Evolutionary conservation across 1,140 invertebrate species (phyloP).

Genomic region (Drosophila seguyi): DNA sequence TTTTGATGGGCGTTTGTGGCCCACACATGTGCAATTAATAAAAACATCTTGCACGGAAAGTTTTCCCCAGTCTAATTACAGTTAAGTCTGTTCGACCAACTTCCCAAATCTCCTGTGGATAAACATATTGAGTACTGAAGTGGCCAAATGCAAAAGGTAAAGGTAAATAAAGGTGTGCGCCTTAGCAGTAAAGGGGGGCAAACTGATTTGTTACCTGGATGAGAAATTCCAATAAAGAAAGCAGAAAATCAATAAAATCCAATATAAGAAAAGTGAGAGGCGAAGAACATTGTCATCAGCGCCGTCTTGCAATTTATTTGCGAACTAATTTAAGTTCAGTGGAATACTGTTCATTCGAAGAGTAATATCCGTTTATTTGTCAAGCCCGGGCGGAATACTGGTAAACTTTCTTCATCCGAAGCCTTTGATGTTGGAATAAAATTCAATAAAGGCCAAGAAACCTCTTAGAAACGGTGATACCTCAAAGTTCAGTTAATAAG

Average conservation of each 20-base stretch:
- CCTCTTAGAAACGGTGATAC: slow-evolving; percentile 6
- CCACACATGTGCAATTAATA: slow-evolving; percentile 34
- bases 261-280: slow-evolving; percentile 29
- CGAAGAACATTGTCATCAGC: slow-evolving; percentile 16
- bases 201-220: slow-evolving; percentile 11
- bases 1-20: slow-evolving; percentile 1
- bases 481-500: neutral
- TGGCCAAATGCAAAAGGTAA: slow-evolving; percentile 6
- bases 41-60: slow-evolving; percentile 21
- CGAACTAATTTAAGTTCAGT: slow-evolving; percentile 20
- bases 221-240: slow-evolving; percentile 21
- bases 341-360: slow-evolving; percentile 2
- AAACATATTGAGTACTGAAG: slow-evolving; percentile 11
- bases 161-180: slow-evolving; percentile 30
- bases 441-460: neutral
- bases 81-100: slow-evolving; percentile 23
- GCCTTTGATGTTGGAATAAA: neutral
- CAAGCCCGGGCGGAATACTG: neutral
- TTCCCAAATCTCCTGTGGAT: slow-evolving; percentile 20
- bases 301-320: slow-evolving; percentile 22
- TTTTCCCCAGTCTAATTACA: slow-evolving; percentile 48
- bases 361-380: slow-evolving; percentile 23
- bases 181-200: slow-evolving; percentile 4
- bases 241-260: slow-evolving; percentile 40
- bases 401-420: neutral